These are phyloP conservation scores for Rhaphigaster nebulosa DNA, from an alignment of 2,888 invertebrate genomes.

Conservation along the genomic window DNA sequence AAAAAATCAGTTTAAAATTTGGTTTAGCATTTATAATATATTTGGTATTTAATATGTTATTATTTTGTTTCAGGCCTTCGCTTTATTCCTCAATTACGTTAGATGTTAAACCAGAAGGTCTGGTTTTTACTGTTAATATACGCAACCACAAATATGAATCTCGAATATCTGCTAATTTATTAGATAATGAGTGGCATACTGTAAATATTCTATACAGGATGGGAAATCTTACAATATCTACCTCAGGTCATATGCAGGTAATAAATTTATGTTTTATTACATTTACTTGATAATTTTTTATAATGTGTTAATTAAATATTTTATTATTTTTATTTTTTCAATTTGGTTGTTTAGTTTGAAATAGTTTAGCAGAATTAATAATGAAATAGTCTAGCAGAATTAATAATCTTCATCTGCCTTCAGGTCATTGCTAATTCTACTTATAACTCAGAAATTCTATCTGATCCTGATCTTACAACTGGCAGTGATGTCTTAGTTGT, in stretches of 20 bases:
- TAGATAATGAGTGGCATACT: constrained; percentile 88
- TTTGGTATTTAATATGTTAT: too few relatives aligned
- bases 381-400: too few relatives aligned
- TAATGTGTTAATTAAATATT: constrained; percentile 9
- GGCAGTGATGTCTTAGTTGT: constrained; percentile 77
- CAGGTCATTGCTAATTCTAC: constrained; percentile 84
- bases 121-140: constrained; percentile 70
- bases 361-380: too few relatives aligned
- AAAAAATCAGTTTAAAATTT: too few relatives aligned
- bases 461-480: constrained; percentile 73
- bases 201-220: constrained; percentile 77
- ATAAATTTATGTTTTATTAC: constrained; percentile 66
- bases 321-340: not conserved
- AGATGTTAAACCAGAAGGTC: constrained; percentile 70
- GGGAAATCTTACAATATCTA: constrained; percentile 74
- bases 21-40: too few relatives aligned
- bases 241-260: constrained; percentile 73
- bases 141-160: constrained; percentile 73
- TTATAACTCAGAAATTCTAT: constrained; percentile 81
- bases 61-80: constrained; percentile 55
- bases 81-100: constrained; percentile 67
- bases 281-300: constrained; percentile 39
- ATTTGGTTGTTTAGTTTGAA: too few relatives aligned
- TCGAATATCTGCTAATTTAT: constrained; percentile 76
- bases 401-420: constrained; percentile 63